These are phyloP conservation scores for Plebejus anna DNA, from an alignment of 2,888 invertebrate genomes.

Conservation along the genomic window DNA sequence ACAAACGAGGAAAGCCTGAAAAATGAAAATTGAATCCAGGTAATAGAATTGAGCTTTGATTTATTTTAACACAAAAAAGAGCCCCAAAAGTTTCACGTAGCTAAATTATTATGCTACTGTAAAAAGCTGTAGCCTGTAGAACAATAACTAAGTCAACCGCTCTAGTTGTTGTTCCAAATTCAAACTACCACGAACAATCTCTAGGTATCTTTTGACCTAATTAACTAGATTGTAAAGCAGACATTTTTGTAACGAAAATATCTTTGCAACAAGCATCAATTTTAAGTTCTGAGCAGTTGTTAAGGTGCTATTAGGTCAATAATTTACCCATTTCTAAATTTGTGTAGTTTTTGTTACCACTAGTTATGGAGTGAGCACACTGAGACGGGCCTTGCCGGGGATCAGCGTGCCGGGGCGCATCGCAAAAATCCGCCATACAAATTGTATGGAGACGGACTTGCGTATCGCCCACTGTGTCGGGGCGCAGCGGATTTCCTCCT, in stretches of 20 bases:
- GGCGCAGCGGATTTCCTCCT: too few relatives aligned
- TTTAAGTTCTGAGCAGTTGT: background rate
- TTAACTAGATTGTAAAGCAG: slow-evolving; percentile 3
- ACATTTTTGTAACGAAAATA: background rate
- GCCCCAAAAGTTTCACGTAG: background rate
- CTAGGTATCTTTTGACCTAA: background rate
- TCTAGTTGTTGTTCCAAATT: slow-evolving; percentile 6
- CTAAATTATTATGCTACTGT: background rate
- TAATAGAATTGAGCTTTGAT: background rate
- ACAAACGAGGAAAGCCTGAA: too few relatives aligned
- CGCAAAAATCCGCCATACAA: too few relatives aligned
- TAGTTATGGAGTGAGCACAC: background rate
- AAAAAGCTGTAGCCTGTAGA: background rate
- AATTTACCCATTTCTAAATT: background rate
- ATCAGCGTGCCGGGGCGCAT: too few relatives aligned
- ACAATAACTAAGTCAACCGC: background rate
- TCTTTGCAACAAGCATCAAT: background rate
- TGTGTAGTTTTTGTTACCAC: background rate
- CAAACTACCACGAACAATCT: background rate
- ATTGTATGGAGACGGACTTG: too few relatives aligned
- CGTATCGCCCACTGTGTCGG: too few relatives aligned
- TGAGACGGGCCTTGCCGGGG: too few relatives aligned
- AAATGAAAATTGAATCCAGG: background rate
- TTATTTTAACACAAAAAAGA: background rate
- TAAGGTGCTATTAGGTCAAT: background rate